Evolutionary conservation across 2,113 vertebrate species (phyloP).

Genomic region (Leptodactylus fuscus): DNA sequence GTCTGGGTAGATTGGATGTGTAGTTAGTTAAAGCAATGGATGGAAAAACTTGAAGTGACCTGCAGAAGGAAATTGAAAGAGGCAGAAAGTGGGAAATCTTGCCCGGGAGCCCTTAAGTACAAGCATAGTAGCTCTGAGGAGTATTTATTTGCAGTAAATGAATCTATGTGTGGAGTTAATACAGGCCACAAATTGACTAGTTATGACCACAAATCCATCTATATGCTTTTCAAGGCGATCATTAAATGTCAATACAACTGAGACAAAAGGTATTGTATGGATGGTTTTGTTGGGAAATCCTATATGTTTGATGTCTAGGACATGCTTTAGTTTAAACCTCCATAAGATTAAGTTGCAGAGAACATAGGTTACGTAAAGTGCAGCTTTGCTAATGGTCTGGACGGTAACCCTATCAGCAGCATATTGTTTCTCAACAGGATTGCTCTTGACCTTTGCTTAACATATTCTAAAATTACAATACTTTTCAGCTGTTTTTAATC

Average conservation of each 20-base stretch:
- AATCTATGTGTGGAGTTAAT: neutral
- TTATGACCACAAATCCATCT: neutral
- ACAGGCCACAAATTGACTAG: neutral
- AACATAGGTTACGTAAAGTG: constrained; percentile 64
- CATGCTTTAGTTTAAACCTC: constrained; percentile 59
- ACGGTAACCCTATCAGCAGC: constrained; percentile 65
- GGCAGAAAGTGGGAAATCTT: neutral
- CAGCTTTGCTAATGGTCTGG: constrained; percentile 66
- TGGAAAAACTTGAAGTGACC: neutral
- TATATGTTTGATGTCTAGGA: constrained; percentile 59
- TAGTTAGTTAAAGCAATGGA: too few relatives aligned
- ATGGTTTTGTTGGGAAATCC: neutral
- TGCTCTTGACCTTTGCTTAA: constrained; percentile 64
- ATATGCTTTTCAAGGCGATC: neutral
- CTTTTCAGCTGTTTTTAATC: constrained; percentile 65
- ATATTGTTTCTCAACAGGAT: constrained; percentile 63
- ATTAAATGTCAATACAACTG: neutral
- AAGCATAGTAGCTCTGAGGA: neutral
- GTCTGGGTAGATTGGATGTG: too few relatives aligned
- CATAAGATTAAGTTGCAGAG: constrained; percentile 63
- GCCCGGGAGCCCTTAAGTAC: neutral
- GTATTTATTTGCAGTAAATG: neutral
- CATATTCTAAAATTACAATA: constrained; percentile 66
- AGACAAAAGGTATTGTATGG: neutral
- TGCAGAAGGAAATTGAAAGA: neutral